Percentiles rank a stretch among this genome's conserved stretches.
These are phyloP conservation scores for Pseudomyrmex sp. DNA, from an alignment of 1,140 invertebrate genomes.

Conservation along the genomic window DNA sequence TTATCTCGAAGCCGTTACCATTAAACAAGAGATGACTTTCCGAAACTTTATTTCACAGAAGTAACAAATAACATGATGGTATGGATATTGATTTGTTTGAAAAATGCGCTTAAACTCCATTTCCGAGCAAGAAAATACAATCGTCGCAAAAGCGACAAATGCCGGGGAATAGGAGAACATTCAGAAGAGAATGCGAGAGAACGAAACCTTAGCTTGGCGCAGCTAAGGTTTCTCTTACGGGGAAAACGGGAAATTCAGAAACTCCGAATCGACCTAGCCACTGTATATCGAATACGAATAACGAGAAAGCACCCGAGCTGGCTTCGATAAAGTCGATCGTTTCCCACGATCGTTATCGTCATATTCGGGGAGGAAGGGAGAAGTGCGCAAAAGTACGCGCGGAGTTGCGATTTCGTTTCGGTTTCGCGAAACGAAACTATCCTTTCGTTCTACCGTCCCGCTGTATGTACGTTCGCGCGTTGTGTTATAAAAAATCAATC, in stretches of 20 bases:
- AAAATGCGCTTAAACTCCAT: not conserved
- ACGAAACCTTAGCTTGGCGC: not conserved
- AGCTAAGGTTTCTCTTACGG: slow-evolving; percentile 2
- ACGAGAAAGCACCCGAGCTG: slow-evolving; percentile 36
- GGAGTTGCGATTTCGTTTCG: slow-evolving; percentile 38
- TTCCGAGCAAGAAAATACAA: slow-evolving; percentile 11
- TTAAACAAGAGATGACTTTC: slow-evolving; percentile 30
- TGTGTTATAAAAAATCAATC: slow-evolving; percentile 30
- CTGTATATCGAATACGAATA: slow-evolving; percentile 58
- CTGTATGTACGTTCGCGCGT: not conserved
- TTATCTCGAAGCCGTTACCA: not conserved
- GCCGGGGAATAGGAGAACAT: not conserved
- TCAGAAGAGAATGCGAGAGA: not conserved
- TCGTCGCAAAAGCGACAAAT: not conserved
- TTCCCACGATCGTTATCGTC: slow-evolving; percentile 43
- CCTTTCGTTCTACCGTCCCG: slow-evolving; percentile 5
- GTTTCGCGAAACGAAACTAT: not conserved
- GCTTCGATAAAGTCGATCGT: slow-evolving; percentile 46
- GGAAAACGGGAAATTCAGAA: slow-evolving; percentile 23
- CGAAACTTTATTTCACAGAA: not conserved
- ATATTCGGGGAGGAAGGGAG: slow-evolving; percentile 2
- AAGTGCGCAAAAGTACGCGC: slow-evolving; percentile 30
- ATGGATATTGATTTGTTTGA: slow-evolving; percentile 1
- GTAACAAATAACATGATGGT: not conserved
- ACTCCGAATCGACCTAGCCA: slow-evolving; percentile 27